phyloP scores from a whole-genome alignment of 2,797 vertebrate species.

The Myotis daubentonii region DNA sequence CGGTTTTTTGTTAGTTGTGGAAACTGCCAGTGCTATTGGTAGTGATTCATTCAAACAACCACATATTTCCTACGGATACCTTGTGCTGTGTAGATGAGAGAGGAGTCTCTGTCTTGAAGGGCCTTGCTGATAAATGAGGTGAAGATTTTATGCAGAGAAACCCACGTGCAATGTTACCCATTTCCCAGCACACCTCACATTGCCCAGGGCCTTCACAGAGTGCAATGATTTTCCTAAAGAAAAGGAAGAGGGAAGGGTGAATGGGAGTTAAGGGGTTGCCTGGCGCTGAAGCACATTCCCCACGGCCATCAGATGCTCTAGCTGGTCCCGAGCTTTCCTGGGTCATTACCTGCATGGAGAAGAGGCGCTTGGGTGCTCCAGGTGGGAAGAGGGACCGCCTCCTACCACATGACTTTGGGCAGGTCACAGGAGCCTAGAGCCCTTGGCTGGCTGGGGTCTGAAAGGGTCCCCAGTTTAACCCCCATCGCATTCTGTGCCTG shows the following conservation, averaged over 20 bases:
- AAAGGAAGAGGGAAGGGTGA: neutral
- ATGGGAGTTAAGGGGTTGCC: neutral
- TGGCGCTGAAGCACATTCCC: rapidly evolving
- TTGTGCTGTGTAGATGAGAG: neutral
- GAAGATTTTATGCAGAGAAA: neutral
- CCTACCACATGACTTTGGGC: neutral
- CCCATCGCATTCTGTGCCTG: neutral
- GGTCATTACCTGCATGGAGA: neutral
- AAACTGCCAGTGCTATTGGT: neutral
- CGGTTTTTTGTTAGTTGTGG: neutral
- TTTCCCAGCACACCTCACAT: neutral
- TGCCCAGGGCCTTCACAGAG: neutral
- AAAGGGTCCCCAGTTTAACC: neutral
- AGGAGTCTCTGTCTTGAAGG: neutral
- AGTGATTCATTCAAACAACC: neutral
- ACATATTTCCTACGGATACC: neutral
- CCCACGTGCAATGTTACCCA: neutral
- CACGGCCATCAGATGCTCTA: neutral
- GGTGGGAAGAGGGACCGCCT: neutral
- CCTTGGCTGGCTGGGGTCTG: neutral
- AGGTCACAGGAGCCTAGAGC: neutral
- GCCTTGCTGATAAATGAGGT: neutral
- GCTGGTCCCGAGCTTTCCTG: neutral
- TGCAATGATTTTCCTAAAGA: neutral
- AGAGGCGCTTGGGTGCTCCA: neutral